phyloP scores from a whole-genome alignment of 2,113 vertebrate species.

The Corydoras maculifer region DNA sequence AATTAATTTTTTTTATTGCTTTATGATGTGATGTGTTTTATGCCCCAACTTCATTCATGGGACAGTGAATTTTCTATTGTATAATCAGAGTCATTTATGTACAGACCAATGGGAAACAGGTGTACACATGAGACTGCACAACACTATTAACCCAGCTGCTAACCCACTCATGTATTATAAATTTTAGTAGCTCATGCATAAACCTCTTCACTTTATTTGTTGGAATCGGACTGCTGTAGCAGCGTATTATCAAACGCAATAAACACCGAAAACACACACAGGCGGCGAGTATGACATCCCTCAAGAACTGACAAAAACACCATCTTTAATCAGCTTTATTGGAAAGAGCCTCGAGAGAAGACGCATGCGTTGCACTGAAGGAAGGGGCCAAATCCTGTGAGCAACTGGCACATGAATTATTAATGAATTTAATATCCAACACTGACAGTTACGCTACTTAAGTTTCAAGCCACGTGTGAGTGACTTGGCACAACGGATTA shows the following conservation, averaged over 20 bases:
- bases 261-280: conserved; percentile 8
- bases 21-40: not conserved
- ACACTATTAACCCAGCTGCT: conserved; percentile 17
- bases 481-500: conserved; percentile 49
- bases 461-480: conserved; percentile 48
- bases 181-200: conserved; percentile 18
- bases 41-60: not conserved
- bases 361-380: conserved; percentile 30
- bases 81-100: conserved; percentile 7
- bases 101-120: conserved; percentile 15
- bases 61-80: not conserved
- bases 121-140: not conserved
- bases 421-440: conserved; percentile 48
- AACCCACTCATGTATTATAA: conserved; percentile 21
- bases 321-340: conserved; percentile 43
- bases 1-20: too few relatives aligned
- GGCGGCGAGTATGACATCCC: not conserved
- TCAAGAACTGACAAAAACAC: conserved; percentile 12
- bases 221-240: conserved; percentile 4
- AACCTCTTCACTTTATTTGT: conserved; percentile 8
- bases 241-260: conserved; percentile 5
- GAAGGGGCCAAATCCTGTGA: conserved; percentile 43
- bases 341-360: conserved; percentile 32
- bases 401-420: conserved; percentile 45
- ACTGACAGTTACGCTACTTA: conserved; percentile 41